Base-by-base conservation (phyloP, 2,888 invertebrate species). In the Oxycera nigricornis region DNA sequence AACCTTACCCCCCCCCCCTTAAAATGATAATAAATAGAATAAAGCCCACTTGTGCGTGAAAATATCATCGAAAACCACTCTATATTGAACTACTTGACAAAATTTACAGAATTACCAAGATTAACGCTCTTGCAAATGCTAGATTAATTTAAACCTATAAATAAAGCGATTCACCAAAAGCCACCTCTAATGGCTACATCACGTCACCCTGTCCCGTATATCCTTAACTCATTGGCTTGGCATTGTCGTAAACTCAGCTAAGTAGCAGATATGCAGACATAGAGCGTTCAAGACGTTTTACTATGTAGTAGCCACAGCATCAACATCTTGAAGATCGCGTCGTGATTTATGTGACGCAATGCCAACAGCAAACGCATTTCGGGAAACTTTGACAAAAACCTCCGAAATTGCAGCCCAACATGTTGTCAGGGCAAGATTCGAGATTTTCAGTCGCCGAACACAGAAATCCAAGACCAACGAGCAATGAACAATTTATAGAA, bases 341-440 rank as follows among this genome's bases (percentile, higher is more conserved):
- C 68, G 68, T 68, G 68, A 68, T 68, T 68, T 68, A 68, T 68
- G 26, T 68, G 68, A 68, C 68, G 68, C 68, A 68, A 50, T 50
- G 68, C 65, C 65, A 65, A 65, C 39, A 26, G 20, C 30, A 35
- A 41, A 35, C 28, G n/a, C 41, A n/a, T 59, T 6, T 59, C 39
- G 39, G 39, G 2, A 59, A 59, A 28, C 11, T 59, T 59, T 17
- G 59, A n/a, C n/a, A 59, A 59, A 59, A 2, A 28, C 59, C 59
- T 30, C 59, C 26, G 30, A 59, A 26, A 26, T 39, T 9, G 9
- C 14, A 24, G 7, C 11, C 30, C 26, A 24, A 41, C 41, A 30
- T 3, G 2, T 3, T 24, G 65, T 14, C 46, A 17, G 46, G 46
- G 17, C 11, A 46, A 46, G 11, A n/a, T 46, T 46, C 14, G 17